Evolutionary conservation across 2,797 vertebrate genomes (phyloP).

Genomic region (Thaleichthys pacificus): DNA sequence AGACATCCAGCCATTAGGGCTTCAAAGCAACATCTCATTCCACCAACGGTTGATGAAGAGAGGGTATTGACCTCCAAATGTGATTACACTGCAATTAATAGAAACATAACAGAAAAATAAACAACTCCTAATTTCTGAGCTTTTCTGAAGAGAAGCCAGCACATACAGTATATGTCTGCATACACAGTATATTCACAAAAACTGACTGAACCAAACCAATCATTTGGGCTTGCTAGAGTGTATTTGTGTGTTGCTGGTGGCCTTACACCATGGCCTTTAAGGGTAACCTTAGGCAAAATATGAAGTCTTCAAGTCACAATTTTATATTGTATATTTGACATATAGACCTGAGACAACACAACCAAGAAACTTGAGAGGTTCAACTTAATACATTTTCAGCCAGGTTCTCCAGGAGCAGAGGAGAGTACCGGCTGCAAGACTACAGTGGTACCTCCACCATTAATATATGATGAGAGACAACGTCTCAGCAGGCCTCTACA

Average conservation of each 20-base stretch:
- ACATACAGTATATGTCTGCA: conserved; percentile 56
- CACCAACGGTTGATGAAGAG: conserved; percentile 69
- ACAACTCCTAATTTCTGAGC: conserved; percentile 69
- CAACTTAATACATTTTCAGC: conserved; percentile 24
- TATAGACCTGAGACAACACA: conserved; percentile 11
- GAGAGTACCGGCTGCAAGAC: conserved; percentile 47
- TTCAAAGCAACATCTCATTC: conserved; percentile 69
- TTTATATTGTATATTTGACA: neutral
- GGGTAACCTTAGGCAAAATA: neutral
- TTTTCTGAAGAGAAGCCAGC: conserved; percentile 44
- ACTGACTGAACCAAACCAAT: conserved; percentile 26
- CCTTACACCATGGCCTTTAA: no score
- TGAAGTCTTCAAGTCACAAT: no score
- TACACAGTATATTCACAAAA: conserved; percentile 57
- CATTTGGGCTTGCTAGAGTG: conserved; percentile 39
- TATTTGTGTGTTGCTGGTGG: neutral
- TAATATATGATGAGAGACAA: conserved; percentile 74
- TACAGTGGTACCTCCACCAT: conserved; percentile 64
- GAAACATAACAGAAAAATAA: conserved; percentile 69
- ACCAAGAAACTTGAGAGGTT: neutral
- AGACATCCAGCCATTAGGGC: conserved; percentile 72
- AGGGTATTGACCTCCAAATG: conserved; percentile 71
- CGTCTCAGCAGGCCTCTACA: conserved; percentile 72
- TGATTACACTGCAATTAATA: conserved; percentile 69
- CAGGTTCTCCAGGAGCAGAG: conserved; percentile 49